A percentile compares a stretch with the other conserved stretches of the same genome.
Conservation (phyloP, 2,888 invertebrate genomes). For the Cryptus viduatorius region DNA sequence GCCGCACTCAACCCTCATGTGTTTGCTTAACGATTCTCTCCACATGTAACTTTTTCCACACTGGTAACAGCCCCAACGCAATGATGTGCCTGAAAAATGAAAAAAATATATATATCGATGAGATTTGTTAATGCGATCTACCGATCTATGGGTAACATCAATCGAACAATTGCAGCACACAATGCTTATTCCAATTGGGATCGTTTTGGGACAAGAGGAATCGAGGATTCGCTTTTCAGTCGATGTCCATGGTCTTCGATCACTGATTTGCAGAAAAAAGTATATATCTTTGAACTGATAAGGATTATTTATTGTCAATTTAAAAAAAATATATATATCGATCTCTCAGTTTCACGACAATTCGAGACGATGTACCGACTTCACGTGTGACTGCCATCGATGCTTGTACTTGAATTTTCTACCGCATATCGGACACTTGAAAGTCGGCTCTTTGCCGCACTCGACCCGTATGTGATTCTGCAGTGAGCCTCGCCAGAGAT, state of each 20-base stretch:
- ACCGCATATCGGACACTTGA: constrained; percentile 79
- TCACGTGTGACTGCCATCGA: constrained; percentile 77
- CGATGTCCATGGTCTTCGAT: neutral
- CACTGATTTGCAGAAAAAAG: constrained; percentile 45
- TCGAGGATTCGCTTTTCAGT: neutral
- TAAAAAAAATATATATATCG: constrained; percentile 15
- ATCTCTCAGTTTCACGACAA: constrained; percentile 33
- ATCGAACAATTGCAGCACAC: neutral
- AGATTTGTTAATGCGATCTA: neutral
- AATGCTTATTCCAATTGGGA: constrained; percentile 7
- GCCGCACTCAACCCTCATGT: constrained; percentile 80
- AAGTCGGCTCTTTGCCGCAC: constrained; percentile 82
- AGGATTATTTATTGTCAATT: constrained; percentile 24
- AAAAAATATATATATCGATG: constrained; percentile 13
- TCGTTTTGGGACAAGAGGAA: constrained; percentile 6
- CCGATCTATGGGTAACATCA: neutral
- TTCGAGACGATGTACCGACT: constrained; percentile 73
- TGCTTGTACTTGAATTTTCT: constrained; percentile 81
- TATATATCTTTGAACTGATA: constrained; percentile 4
- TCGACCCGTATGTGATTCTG: constrained; percentile 80
- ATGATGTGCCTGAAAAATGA: constrained; percentile 72
- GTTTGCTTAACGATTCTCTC: constrained; percentile 78
- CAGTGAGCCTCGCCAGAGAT: constrained; percentile 79
- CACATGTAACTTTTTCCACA: constrained; percentile 80
- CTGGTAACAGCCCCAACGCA: constrained; percentile 74